phyloP scores from a whole-genome alignment of 1,140 invertebrate species.

The Sarcophaga peregrina region DNA sequence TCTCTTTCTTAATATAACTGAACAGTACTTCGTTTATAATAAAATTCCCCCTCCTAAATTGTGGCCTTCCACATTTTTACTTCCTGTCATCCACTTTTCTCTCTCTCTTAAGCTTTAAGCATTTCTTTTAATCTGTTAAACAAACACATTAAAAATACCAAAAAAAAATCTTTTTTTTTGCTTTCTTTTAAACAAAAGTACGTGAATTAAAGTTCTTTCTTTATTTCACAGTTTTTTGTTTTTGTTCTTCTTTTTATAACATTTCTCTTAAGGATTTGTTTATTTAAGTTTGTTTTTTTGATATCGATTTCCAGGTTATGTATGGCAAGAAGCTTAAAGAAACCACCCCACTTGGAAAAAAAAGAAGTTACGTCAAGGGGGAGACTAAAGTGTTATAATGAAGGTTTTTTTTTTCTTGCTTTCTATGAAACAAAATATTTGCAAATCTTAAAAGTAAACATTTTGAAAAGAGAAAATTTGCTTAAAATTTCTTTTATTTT shows the following conservation, averaged over 20 bases:
- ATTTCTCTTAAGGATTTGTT: background rate
- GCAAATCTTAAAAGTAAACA: conserved; percentile 22
- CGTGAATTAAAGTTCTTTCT: background rate
- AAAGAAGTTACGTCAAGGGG: background rate
- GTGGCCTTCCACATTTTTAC: background rate
- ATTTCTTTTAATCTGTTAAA: conserved; percentile 12
- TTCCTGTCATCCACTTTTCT: background rate
- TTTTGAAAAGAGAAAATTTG: background rate
- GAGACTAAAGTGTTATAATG: background rate
- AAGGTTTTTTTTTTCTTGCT: background rate
- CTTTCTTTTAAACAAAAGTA: background rate
- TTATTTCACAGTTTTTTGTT: background rate
- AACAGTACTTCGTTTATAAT: background rate
- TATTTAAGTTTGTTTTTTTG: background rate
- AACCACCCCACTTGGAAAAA: background rate
- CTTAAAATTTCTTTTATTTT: background rate
- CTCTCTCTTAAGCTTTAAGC: background rate
- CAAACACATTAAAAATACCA: background rate
- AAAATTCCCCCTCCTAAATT: background rate
- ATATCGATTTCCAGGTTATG: background rate
- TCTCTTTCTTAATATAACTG: background rate
- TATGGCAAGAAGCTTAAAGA: background rate
- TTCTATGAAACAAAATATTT: background rate
- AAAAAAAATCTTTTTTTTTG: background rate
- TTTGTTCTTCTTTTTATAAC: too few species aligned